Base-by-base conservation (phyloP, 1,140 invertebrate species). In the Phymorhynchus buccinoides region DNA sequence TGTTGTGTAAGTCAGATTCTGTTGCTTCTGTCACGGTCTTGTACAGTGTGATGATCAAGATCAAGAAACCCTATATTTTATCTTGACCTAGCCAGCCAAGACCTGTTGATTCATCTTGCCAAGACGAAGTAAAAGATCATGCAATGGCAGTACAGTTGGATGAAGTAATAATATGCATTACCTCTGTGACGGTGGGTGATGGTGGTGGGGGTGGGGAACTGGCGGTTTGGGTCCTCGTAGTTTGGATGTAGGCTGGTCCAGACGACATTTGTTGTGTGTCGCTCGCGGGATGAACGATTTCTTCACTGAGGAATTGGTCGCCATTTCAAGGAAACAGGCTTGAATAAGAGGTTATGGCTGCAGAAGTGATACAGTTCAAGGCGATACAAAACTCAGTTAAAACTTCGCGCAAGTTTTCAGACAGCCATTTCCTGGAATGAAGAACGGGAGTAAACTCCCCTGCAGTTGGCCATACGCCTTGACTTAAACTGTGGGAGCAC, bases 241-340 rank as follows among this genome's bases (percentile, higher is more conserved):
- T 52, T 39, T 79, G 27, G 77, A 56, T 52, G 48, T 79, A 27
- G 22, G 4, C 52, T 35, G 27, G 42, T 35, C 77, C n/a, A 41
- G 37, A 4, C 81, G 81, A 83, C 73, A 39, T 18, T 14, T 71
- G 12, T 83, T 66, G 30, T 83, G 81, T 14, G 62, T 68, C 16
- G 62, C 62, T 6, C 81, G 81, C 35, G 81, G 81, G 32, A 83
- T 83, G 16, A 39, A 83, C 30, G 81, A 83, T 37, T 83, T 83
- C 66, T 62, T 81, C 6, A 56, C 80, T 39, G 35, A 66, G n/a
- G 56, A 66, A 66, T 44, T 83, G 39, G 62, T 73, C 4, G 77
- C 77, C 77, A 56, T 56, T 56, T 52, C 42, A 30, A 0, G 3
- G 42, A n/a, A n/a, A 22, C 12, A 52, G 18, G 52, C 77, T 79